Evolutionary conservation across 2,113 vertebrate genomes (phyloP), one percentile per base, ranked within the genome.

Genomic region (Phaethon lepturus): DNA sequence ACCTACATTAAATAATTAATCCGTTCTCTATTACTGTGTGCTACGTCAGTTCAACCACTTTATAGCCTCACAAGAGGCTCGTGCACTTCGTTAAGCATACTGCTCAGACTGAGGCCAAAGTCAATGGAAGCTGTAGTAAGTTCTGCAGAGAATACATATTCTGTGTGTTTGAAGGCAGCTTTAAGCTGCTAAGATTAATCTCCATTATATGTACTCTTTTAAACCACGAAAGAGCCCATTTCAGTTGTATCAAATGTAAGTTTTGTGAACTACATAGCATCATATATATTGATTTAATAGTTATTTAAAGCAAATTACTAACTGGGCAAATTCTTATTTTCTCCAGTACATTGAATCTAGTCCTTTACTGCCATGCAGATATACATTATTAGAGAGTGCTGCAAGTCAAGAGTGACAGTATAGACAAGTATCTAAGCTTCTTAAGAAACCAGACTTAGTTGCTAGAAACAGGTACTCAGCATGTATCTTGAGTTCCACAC

Each of bases 71-170:
- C n/a, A 86, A 79, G 81, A 80, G 86, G 89, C 83, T 92, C 79
- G 74, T 2, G 7, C 23, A 83, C 63, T 93, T 84, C 31, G 67
- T 79, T 90, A 90, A 94, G 96, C 83, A 45, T 60, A 91, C 86
- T 93, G 93, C 95, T 86, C 53, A 97, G 63, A 86, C 83, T 29
- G 74, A 94, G 73, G 78, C 60, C 63, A n/a, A 47, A 58, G 91
- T 79, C 96, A 96, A 79, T 22, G 40, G 47, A 80, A 91, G 49
- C 90, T 81, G 63, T 22, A 96, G 64, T 13, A 53, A 91, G 78
- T 85, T 94, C 89, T 87, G 81, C 0, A 95, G 49, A 75, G 55
- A 93, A 97, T 55, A 94, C 35, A 86, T 29, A 58, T 55, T 96
- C 74, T 75, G 52, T 74, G 82, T 92, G 80, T 76, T 45, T 84